These are phyloP conservation scores for Etheostoma nigrum DNA, from an alignment of 2,797 vertebrate genomes.

Conservation along the genomic window DNA sequence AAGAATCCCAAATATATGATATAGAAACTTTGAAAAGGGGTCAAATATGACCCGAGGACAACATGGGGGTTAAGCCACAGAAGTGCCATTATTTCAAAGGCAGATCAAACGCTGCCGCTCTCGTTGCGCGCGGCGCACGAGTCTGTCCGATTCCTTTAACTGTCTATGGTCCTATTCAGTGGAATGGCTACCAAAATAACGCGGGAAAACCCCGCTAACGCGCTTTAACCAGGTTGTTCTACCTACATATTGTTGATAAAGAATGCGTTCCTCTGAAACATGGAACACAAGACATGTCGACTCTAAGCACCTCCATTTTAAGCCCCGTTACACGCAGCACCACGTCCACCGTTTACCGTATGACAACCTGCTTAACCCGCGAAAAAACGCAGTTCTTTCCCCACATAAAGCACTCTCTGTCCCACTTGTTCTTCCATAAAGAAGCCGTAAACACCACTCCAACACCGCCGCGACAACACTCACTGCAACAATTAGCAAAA, in stretches of 20 bases:
- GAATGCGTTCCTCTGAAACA: not conserved
- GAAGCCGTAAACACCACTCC: not conserved
- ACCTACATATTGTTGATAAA: not conserved
- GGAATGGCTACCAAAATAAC: not conserved
- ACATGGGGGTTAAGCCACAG: too few species aligned
- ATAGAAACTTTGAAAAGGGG: too few species aligned
- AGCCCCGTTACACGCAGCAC: not conserved
- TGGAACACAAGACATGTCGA: too few species aligned
- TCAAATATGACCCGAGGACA: too few species aligned
- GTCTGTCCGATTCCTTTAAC: not conserved
- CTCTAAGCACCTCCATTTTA: too few species aligned
- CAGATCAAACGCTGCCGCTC: not conserved
- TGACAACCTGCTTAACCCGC: not conserved
- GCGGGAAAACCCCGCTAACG: not conserved
- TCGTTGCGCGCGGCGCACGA: conserved; percentile 5
- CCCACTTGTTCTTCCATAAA: not conserved
- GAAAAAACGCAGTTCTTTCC: not conserved
- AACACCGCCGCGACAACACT: not conserved
- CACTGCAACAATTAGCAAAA: not conserved
- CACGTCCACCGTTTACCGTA: not conserved
- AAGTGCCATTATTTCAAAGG: not conserved
- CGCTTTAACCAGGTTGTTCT: not conserved
- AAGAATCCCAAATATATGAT: too few species aligned
- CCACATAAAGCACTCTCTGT: not conserved
- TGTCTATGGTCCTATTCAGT: not conserved